Base-by-base conservation (phyloP, 2,888 invertebrate species). In the Melipona beecheii region DNA sequence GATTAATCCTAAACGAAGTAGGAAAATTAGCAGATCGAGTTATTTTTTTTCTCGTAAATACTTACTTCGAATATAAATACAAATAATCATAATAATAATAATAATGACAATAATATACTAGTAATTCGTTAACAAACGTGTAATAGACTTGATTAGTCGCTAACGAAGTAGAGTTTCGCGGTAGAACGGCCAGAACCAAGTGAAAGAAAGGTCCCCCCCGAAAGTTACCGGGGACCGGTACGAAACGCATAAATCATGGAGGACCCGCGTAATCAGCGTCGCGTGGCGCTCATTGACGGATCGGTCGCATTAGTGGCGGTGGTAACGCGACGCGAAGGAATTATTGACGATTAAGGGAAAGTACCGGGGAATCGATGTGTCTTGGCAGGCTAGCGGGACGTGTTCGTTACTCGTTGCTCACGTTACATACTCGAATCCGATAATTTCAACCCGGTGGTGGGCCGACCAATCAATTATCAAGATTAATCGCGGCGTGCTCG, bases 321-420 rank as follows among this genome's bases (percentile, higher is more conserved):
- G 43, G 81, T 73, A 52, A 76, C 71, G 62, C 56, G 62, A 49
- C 78, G 74, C 86, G 82, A 86, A 84, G 66, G 80, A 83, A 83
- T 84, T 88, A 87, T 86, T 87, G 87, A 86, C 86, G 84, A 88
- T 88, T 78, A 86, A 88, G 88, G 82, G 88, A 87, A 87, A 88
- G 86, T 88, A 86, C 21, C 77, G 74, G 81, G 65, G 43, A 72
- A 83, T 77, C 85, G 83, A 87, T 85, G 83, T 81, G 69, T 70
- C 80, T 73, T 66, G 81, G 54, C 36, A 62, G 66, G 62, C 54
- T 31, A 60, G n/a, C 54, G 50, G 70, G 50, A 43, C 54, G 17
- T 31, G 69, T 56, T 71, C 72, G 79, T 83, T 83, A 6, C 36
- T 43, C 43, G 43, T 43, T 43, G 31, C 31, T 31, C 31, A 43